Conservation (phyloP, 2,888 invertebrate genomes). For the Agapostemon virescens region DNA sequence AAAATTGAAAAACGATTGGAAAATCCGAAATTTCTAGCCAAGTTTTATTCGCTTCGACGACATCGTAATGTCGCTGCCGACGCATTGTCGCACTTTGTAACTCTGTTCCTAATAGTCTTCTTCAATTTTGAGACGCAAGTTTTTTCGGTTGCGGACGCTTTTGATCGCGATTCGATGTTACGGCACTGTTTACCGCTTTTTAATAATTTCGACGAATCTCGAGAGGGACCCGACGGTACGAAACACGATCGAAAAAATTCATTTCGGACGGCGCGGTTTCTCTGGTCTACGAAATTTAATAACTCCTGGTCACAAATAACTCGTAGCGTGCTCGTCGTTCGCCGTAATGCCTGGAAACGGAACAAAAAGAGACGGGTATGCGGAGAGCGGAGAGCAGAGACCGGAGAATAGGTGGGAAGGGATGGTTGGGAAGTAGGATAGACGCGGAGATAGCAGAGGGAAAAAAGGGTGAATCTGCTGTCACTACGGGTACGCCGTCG, state of each 20-base stretch:
- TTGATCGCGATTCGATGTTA: no score
- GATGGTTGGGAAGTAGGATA: no score
- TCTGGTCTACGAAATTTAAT: constrained; percentile 36
- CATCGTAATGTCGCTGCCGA: no score
- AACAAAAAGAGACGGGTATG: neutral
- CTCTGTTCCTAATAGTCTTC: no score
- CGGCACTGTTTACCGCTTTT: neutral
- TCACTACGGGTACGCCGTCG: constrained; percentile 28
- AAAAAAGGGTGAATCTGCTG: constrained; percentile 27
- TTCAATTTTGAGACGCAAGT: no score
- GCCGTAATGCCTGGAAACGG: neutral
- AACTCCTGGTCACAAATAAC: constrained; percentile 34
- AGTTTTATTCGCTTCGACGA: no score
- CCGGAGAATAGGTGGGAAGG: no score
- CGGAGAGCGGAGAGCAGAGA: neutral
- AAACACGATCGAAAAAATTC: neutral
- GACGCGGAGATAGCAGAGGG: neutral
- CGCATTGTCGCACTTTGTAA: no score
- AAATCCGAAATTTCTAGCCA: no score
- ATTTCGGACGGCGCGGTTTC: neutral
- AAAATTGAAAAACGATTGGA: no score
- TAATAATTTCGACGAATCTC: neutral
- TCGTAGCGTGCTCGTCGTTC: constrained; percentile 11
- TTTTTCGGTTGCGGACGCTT: no score
- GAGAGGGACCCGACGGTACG: neutral